Percentiles rank a stretch among this genome's conserved stretches.
Conservation (phyloP, 2,888 invertebrate species). For the Hypomecis atomaria region DNA sequence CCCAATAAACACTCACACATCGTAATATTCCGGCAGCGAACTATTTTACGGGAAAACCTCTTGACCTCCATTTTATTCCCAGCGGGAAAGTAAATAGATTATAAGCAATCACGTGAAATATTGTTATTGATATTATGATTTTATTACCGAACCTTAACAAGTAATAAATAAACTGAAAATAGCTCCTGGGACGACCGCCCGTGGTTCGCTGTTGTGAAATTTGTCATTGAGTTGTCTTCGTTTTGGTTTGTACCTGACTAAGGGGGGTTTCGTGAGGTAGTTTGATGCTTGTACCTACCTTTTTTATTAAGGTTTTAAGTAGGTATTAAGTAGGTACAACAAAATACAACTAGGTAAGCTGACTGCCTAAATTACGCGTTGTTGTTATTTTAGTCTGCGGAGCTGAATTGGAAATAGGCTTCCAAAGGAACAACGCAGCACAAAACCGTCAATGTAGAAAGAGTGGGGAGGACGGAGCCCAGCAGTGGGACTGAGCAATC, state of each 20-base stretch:
- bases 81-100: conserved; percentile 37
- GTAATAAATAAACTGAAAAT: conserved; percentile 38
- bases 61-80: conserved; percentile 38
- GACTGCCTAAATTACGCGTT: too few relatives aligned
- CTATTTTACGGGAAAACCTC: conserved; percentile 33
- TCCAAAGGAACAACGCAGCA: too few relatives aligned
- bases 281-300: too few relatives aligned
- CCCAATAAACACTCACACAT: conserved; percentile 31
- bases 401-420: too few relatives aligned
- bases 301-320: too few relatives aligned
- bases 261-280: too few relatives aligned
- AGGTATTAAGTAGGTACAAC: too few relatives aligned
- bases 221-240: conserved; percentile 15
- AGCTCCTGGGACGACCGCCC: conserved; percentile 30
- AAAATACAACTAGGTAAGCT: too few relatives aligned
- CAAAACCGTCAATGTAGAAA: too few relatives aligned
- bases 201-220: conserved; percentile 14
- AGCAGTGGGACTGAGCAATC: too few relatives aligned
- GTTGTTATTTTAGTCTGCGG: too few relatives aligned
- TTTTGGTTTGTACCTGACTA: background rate
- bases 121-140: conserved; percentile 42
- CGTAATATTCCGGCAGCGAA: conserved; percentile 20
- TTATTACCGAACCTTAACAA: conserved; percentile 39
- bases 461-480: too few relatives aligned
- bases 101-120: conserved; percentile 42